Base-by-base conservation (phyloP, 2,113 vertebrate species). In the Cyprinus carpio region DNA sequence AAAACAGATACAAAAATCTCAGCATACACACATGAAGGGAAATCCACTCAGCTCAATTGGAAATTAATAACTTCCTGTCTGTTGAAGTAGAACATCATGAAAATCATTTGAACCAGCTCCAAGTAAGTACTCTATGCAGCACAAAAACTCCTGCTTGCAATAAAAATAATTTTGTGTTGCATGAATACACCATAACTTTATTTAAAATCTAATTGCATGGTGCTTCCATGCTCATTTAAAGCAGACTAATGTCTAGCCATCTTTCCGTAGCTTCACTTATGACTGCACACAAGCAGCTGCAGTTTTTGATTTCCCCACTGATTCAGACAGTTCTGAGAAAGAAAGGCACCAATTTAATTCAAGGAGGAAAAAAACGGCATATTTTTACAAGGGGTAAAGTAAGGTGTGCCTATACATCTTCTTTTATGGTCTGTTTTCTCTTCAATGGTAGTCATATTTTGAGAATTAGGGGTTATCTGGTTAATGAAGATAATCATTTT, bases 291-390 rank as follows among this genome's bases (percentile, higher is more conserved):
- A 64, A 64, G 34, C 77, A 64, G 23, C 78, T 80, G 78, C 37
- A 80, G 34, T 46, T 46, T 65, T 12, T 81, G 40, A 81, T 65
- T 81, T 65, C 78, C 78, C 78, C 2, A 29, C 25, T 29, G 58
- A 81, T 43, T 29, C 46, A 64, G 34, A 9, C 25, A 49, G 54
- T 37, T 34, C 76, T 60, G 18, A 31, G 51, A 78, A 37, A 58
- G 54, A 78, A 34, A 60, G 78, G 78, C 37, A 43, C 60, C 78
- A 65, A 11, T 81, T 81, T 81, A 27, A 46, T 65, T 81, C 43
- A 62, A 65, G 56, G n/a, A 8, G 13, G 16, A 81, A 81, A 43
- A 81, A 81, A 56, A 18, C 15, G 1, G 10, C 72, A 75, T 15
- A 15, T 60, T 79, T 60, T 56, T 40, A 12, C 3, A 20, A 37